phyloP scores from a whole-genome alignment of 2,888 invertebrate species.

The Drosophila mimetica region DNA sequence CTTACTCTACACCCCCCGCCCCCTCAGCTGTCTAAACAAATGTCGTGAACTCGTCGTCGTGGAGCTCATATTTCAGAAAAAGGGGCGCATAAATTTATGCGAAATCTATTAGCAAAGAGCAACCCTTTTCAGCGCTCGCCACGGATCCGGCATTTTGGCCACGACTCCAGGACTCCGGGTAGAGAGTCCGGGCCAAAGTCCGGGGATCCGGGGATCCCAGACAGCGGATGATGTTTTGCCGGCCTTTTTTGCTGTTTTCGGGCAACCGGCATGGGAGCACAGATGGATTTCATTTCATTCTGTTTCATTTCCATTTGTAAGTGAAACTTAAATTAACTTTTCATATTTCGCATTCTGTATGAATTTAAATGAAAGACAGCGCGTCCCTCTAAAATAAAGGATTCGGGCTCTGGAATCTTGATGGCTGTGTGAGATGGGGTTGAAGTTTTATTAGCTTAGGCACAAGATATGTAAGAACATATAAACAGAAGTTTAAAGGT shows the following conservation, averaged over 20 bases:
- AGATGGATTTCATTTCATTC: slow-evolving; percentile 68
- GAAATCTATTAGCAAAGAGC: slow-evolving; percentile 72
- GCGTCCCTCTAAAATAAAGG: slow-evolving; percentile 11
- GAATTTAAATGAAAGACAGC: slow-evolving; percentile 62
- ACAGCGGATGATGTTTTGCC: slow-evolving; percentile 66
- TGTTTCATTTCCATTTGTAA: slow-evolving; percentile 79
- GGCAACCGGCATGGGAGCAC: slow-evolving; percentile 25
- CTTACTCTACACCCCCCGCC: background rate
- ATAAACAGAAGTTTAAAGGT: too few species aligned
- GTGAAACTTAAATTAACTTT: slow-evolving; percentile 79
- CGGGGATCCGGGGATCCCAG: slow-evolving; percentile 32
- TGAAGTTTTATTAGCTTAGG: slow-evolving; percentile 8
- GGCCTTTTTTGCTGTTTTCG: slow-evolving; percentile 32
- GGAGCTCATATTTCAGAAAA: slow-evolving; percentile 75
- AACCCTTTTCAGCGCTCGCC: slow-evolving; percentile 73
- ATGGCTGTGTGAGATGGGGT: slow-evolving; percentile 2
- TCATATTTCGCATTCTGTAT: slow-evolving; percentile 75
- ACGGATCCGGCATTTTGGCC: slow-evolving; percentile 25
- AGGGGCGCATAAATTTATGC: slow-evolving; percentile 81
- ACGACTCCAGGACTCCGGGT: slow-evolving; percentile 27
- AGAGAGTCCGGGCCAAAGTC: slow-evolving; percentile 32
- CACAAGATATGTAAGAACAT: slow-evolving; percentile 6
- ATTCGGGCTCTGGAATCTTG: slow-evolving; percentile 18
- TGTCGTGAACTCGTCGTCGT: slow-evolving; percentile 76
- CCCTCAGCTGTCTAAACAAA: slow-evolving; percentile 71